Conservation (phyloP, 2,113 vertebrate genomes). For the rabbit (Oryctolagus cuniculus) region DNA sequence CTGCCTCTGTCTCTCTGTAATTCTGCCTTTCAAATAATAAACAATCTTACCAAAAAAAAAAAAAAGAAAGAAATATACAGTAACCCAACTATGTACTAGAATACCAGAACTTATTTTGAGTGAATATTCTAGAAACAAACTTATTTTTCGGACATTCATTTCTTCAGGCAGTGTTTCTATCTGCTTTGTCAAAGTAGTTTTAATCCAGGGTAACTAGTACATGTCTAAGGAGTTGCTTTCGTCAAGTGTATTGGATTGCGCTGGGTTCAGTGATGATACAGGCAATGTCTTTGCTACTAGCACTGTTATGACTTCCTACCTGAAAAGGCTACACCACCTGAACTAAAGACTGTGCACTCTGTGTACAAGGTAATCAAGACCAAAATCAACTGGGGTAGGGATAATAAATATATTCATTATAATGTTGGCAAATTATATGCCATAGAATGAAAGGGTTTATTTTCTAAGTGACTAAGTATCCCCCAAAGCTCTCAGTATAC, state of each 20-base stretch:
- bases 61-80: not conserved
- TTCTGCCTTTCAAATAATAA: too few species aligned
- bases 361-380: not conserved
- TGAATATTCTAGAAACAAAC: conserved; percentile 19
- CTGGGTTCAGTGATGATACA: not conserved
- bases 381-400: not conserved
- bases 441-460: conserved; percentile 31
- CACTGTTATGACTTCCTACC: not conserved
- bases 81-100: not conserved
- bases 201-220: not conserved
- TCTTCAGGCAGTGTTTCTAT: not conserved
- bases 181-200: conserved; percentile 4
- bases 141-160: conserved; percentile 32
- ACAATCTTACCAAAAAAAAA: too few species aligned
- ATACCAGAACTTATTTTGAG: conserved; percentile 11
- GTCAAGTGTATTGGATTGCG: not conserved
- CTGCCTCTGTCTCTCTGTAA: too few species aligned
- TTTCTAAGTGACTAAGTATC: not conserved
- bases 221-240: conserved; percentile 11
- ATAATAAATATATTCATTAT: conserved; percentile 13
- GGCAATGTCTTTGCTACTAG: not conserved
- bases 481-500: not conserved
- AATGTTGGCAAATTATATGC: not conserved
- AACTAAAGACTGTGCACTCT: conserved; percentile 18
- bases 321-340: not conserved